Evolutionary conservation across 2,797 vertebrate species (phyloP).

Genomic region (Chromis chromis): DNA sequence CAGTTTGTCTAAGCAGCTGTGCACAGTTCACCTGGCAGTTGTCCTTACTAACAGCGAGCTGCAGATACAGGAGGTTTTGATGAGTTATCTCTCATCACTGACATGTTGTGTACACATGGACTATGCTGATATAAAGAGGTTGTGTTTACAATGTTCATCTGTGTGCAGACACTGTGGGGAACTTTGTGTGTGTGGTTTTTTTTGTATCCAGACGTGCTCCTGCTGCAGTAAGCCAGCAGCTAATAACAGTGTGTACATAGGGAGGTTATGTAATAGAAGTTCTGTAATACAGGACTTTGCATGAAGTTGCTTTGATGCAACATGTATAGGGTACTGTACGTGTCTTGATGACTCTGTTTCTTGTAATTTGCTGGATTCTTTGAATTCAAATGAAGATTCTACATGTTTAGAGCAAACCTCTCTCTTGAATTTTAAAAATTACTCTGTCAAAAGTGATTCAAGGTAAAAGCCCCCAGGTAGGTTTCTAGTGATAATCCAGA

Average conservation of each 20-base stretch:
- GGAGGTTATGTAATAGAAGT: slow-evolving; percentile 55
- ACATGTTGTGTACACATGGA: slow-evolving; percentile 40
- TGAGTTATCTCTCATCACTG: slow-evolving; percentile 25
- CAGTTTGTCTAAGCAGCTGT: neutral
- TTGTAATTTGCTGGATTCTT: slow-evolving; percentile 43
- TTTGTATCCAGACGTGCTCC: neutral
- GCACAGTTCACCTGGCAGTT: neutral
- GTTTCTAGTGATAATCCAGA: slow-evolving; percentile 3
- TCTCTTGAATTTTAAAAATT: neutral
- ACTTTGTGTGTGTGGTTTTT: neutral
- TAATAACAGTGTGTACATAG: slow-evolving; percentile 15
- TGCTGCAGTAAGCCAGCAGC: neutral
- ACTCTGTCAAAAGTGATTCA: neutral
- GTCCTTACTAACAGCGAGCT: neutral
- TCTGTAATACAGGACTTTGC: slow-evolving; percentile 59
- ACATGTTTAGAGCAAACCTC: neutral
- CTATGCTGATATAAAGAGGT: slow-evolving; percentile 36
- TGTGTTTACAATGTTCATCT: slow-evolving; percentile 26
- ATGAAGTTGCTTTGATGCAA: slow-evolving; percentile 54
- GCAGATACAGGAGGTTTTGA: slow-evolving; percentile 3
- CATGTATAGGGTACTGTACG: slow-evolving; percentile 3
- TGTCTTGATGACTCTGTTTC: slow-evolving; percentile 32
- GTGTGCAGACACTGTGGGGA: slow-evolving; percentile 10
- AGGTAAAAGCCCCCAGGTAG: neutral
- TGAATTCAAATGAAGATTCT: slow-evolving; percentile 21